Evolutionary conservation across 2,888 invertebrate species (phyloP), one percentile per base, ranked within the genome.

Genomic region (Synanthedon formicaeformis): DNA sequence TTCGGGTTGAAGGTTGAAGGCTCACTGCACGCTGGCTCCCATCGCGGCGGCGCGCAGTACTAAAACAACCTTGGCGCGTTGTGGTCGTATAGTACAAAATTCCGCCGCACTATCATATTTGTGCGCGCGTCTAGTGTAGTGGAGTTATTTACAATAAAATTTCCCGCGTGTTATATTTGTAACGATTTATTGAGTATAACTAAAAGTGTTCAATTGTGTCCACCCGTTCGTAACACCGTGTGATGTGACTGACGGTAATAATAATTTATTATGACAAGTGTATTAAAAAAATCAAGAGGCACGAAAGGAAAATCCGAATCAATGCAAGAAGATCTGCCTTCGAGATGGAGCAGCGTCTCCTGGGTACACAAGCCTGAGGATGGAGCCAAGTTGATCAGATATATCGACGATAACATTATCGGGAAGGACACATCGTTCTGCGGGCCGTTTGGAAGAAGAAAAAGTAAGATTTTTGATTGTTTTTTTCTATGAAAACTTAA

Each of bases 381-480:
- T 67, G 89, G 90, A 40, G 87, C 88, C 50, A 93, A 93, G 73
- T 82, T 95, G 62, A 88, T 94, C 60, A 92, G 92, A 72, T 94
- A 93, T 71, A 93, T 96, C 60, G 93, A 94, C 67, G 92, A 94
- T 60, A 95, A 92, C 78, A 88, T 95, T 60, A 92, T 95, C 67
- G 95, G 95, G 54, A 93, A 92, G 73, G 92, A 92, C 62, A 92
- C 92, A 65, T 92, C 92, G 23, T 95, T 95, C 76, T 90, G 92
- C 64, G 94, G 95, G 52, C 96, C 96, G 11, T 96, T 92, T 71
- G 95, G 95, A 57, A 88, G 93, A 54, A 86, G 95, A 69, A 93
- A 94, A 92, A 93, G 94, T 94, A 81, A 85, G 81, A 34, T 27
- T 53, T 48, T 40, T 23, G 8, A 53, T 1, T 27, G 4, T 50